Base-by-base conservation (phyloP, 2,888 invertebrate species). In the Luffia ferchaultella region DNA sequence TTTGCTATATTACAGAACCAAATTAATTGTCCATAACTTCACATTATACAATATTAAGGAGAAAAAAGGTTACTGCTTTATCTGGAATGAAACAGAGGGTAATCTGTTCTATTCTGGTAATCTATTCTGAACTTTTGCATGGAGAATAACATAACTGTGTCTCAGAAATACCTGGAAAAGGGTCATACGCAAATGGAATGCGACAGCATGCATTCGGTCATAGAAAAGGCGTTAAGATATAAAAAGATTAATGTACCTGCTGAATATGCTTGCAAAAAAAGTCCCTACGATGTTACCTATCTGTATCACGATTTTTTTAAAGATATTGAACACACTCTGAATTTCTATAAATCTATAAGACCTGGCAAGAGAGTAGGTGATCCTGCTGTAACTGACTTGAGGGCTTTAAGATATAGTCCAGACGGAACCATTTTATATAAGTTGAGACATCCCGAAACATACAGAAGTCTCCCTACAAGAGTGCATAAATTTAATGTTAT, bases 21-120 rank as follows among this genome's bases (percentile, higher is more conserved):
- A 57, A 43, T 50, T 55, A 18, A 47, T 52, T 51, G 47, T 56
- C 19, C 54, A 55, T 46, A 54, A 42, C n/a, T n/a, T 42, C n/a
- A n/a, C 43, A 5, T 42, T 42, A 9, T 42, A 7, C n/a, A 42
- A 42, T 41, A 45, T 50, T 16, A 55, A 51, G 16, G 54, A 50
- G 16, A 53, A 55, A 45, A 52, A 56, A 49, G 56, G 54, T 2
- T 55, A 45, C 30, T 56, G 53, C 50, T 56, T 3, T 57, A 16
- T n/a, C 16, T 57, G 55, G 55, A 55, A 54, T 18, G 54, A 57
- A 53, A 47, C 41, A 2, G 55, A 57, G 50, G 54, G 57, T 43
- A 53, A 54, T 48, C 42, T 16, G 48, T 50, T n/a, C 46, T 54
- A 16, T 50, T n/a, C 49, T 42, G n/a, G n/a, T 42, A n/a, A 5